Conservation (phyloP, 2,797 vertebrate species). For the Girardinus metallicus region DNA sequence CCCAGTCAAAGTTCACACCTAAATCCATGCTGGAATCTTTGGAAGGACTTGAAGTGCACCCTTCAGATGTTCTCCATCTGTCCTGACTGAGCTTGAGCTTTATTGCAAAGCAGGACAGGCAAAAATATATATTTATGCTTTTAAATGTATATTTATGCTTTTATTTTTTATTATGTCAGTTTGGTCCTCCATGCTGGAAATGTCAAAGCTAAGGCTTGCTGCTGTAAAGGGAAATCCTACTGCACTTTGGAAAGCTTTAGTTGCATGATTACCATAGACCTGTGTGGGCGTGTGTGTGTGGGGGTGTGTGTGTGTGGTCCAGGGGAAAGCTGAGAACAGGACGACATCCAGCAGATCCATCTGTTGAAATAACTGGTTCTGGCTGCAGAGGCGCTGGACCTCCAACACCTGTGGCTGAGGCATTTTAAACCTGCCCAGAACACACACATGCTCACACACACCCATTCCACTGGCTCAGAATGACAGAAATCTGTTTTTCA, state of each 20-base stretch:
- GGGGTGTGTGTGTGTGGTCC: slow-evolving; percentile 65
- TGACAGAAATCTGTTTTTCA: slow-evolving; percentile 35
- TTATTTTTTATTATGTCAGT: slow-evolving; percentile 2
- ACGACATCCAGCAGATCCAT: slow-evolving; percentile 62
- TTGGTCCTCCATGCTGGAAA: neutral
- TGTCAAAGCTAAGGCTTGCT: slow-evolving; percentile 22
- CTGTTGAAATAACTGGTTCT: slow-evolving; percentile 67
- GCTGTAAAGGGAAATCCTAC: slow-evolving; percentile 14
- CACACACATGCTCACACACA: slow-evolving; percentile 16
- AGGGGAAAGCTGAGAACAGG: slow-evolving; percentile 39
- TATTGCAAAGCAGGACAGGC: neutral
- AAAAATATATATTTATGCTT: no score
- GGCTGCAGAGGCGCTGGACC: slow-evolving; percentile 56
- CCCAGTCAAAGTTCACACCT: neutral
- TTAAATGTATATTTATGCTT: no score
- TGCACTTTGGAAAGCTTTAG: slow-evolving; percentile 32
- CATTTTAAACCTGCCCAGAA: slow-evolving; percentile 38
- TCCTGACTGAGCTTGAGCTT: neutral
- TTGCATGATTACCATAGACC: slow-evolving; percentile 12
- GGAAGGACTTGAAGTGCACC: neutral
- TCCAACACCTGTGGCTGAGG: slow-evolving; percentile 50
- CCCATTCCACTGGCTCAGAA: slow-evolving; percentile 29
- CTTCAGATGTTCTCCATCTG: neutral
- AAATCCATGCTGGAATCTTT: neutral
- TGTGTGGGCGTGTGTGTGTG: neutral